phyloP scores from a whole-genome alignment of 2,888 invertebrate species.

The Brassicogethes aeneus region DNA sequence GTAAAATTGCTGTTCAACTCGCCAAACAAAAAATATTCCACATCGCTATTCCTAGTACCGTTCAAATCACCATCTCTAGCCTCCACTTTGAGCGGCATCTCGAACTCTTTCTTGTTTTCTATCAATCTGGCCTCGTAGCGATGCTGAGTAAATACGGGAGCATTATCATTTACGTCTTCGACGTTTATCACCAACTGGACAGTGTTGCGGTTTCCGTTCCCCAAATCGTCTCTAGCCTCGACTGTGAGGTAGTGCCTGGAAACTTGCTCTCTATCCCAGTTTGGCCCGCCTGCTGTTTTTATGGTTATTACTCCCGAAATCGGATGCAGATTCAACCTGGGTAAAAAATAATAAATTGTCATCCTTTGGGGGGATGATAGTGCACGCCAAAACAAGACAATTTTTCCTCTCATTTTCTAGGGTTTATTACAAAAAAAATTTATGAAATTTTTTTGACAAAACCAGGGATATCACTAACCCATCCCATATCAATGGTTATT shows the following conservation, averaged over 20 bases:
- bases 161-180: slow-evolving; percentile 83
- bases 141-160: slow-evolving; percentile 73
- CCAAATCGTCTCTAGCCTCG: slow-evolving; percentile 81
- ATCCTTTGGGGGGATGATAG: too few relatives aligned
- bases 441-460: too few relatives aligned
- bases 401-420: too few relatives aligned
- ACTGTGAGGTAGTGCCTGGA: slow-evolving; percentile 79
- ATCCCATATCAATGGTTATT: too few relatives aligned
- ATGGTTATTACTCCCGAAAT: slow-evolving; percentile 80
- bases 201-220: slow-evolving; percentile 75
- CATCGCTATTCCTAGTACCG: slow-evolving; percentile 81
- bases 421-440: too few relatives aligned
- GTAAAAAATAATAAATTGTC: too few relatives aligned
- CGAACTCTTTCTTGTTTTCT: slow-evolving; percentile 75
- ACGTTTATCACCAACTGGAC: slow-evolving; percentile 76
- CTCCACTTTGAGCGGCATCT: slow-evolving; percentile 65
- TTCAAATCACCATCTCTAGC: slow-evolving; percentile 80
- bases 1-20: slow-evolving; percentile 71
- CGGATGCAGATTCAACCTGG: slow-evolving; percentile 72
- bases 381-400: too few relatives aligned
- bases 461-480: too few relatives aligned
- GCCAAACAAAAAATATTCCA: slow-evolving; percentile 69
- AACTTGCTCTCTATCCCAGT: slow-evolving; percentile 78
- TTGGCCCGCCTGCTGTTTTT: slow-evolving; percentile 61
- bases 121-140: slow-evolving; percentile 74